These are phyloP conservation scores for Mesorhabditis sp. DNA, from an alignment of 2,888 invertebrate genomes.

Conservation along the genomic window DNA sequence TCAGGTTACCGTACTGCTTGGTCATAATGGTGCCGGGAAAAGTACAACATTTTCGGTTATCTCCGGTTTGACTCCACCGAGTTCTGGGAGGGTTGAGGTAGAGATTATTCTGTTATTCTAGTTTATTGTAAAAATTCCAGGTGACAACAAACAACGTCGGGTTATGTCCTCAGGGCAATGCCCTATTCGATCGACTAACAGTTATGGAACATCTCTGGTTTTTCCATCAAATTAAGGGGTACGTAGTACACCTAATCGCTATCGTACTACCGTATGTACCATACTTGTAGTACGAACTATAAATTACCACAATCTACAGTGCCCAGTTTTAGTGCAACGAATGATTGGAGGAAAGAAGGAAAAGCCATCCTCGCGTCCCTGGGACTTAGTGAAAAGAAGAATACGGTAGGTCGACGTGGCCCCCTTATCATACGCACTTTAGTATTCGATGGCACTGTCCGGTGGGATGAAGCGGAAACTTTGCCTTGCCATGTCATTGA, in stretches of 20 bases:
- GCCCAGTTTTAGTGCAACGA: background rate
- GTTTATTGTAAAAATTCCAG: background rate
- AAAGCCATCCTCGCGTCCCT: slow-evolving; percentile 7
- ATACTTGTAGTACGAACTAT: too few species aligned
- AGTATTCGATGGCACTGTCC: slow-evolving; percentile 32
- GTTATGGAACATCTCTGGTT: slow-evolving; percentile 40
- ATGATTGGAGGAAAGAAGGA: slow-evolving; percentile 13
- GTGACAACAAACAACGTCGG: slow-evolving; percentile 12
- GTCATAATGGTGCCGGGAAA: slow-evolving; percentile 56
- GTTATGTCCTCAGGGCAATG: slow-evolving; percentile 34
- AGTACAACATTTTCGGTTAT: slow-evolving; percentile 43
- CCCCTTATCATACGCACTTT: background rate
- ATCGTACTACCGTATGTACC: too few species aligned
- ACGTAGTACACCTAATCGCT: background rate
- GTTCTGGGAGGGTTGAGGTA: slow-evolving; percentile 18
- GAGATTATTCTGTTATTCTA: background rate
- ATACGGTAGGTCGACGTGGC: background rate
- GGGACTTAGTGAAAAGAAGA: slow-evolving; percentile 13
- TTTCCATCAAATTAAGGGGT: slow-evolving; percentile 24
- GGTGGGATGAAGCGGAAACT: slow-evolving; percentile 45
- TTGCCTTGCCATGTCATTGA: slow-evolving; percentile 41
- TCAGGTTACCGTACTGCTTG: slow-evolving; percentile 53
- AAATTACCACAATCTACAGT: too few species aligned
- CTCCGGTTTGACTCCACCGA: slow-evolving; percentile 42
- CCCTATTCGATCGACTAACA: slow-evolving; percentile 41